phyloP scores from a whole-genome alignment of 1,140 invertebrate species.

The Cydia amplana region DNA sequence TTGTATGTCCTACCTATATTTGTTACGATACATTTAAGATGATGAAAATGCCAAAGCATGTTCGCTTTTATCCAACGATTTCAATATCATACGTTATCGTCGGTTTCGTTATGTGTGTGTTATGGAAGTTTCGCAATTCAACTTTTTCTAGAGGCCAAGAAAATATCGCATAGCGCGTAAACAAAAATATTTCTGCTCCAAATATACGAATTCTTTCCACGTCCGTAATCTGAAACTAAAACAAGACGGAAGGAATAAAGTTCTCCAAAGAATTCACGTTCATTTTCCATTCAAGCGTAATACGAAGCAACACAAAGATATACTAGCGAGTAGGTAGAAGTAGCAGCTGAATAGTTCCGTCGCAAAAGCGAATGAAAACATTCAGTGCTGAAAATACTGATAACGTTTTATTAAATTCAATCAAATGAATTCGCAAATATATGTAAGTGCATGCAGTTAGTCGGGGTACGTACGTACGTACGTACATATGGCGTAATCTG shows the following conservation, averaged over 20 bases:
- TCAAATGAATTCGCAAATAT: too few species aligned
- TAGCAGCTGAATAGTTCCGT: background rate
- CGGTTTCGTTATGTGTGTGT: background rate
- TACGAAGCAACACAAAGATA: background rate
- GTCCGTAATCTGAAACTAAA: slow-evolving; percentile 27
- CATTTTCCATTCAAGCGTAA: slow-evolving; percentile 20
- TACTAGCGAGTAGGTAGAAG: background rate
- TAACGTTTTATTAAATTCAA: too few species aligned
- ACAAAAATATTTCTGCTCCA: background rate
- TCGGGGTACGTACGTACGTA: too few species aligned
- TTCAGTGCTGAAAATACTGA: background rate
- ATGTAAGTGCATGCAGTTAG: too few species aligned
- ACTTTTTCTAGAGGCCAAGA: background rate
- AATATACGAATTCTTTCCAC: slow-evolving; percentile 1
- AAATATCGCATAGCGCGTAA: background rate
- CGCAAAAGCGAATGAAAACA: too few species aligned
- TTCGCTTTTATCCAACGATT: too few species aligned
- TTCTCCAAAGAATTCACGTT: slow-evolving; percentile 24
- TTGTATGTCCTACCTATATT: too few species aligned
- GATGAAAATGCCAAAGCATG: too few species aligned
- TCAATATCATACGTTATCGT: too few species aligned
- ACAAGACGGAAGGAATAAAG: slow-evolving; percentile 17
- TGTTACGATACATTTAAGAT: too few species aligned
- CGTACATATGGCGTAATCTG: too few species aligned
- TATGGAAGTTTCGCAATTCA: background rate